Conservation (phyloP, 2,113 vertebrate species). For the Equus quagga region DNA sequence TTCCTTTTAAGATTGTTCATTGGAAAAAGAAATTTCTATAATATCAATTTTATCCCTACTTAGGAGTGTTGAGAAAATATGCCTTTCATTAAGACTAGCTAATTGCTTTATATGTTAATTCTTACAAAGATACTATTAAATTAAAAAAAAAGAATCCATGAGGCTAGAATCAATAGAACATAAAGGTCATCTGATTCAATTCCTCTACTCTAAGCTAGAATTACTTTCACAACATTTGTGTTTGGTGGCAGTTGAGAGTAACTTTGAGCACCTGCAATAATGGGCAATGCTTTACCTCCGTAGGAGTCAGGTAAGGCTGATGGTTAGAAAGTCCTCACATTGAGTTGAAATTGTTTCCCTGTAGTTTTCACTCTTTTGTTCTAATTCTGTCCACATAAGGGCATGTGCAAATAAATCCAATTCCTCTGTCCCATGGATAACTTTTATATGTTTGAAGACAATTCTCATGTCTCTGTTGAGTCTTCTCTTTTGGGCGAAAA, state of each 20-base stretch:
- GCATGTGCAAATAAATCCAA: background rate
- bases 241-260: background rate
- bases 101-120: background rate
- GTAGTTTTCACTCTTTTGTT: background rate
- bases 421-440: background rate
- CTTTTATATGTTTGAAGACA: background rate
- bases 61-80: background rate
- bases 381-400: background rate
- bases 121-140: background rate
- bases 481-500: background rate
- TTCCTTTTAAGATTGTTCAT: conserved; percentile 3
- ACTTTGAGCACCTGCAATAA: background rate
- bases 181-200: background rate
- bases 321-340: background rate
- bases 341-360: background rate
- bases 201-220: background rate
- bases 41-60: background rate
- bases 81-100: background rate
- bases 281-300: background rate
- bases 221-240: background rate
- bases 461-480: background rate
- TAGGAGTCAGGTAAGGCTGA: background rate
- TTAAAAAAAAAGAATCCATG: background rate
- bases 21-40: background rate
- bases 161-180: background rate